Evolutionary conservation across 2,888 invertebrate species (phyloP).

Genomic region (Xestia xanthographa): DNA sequence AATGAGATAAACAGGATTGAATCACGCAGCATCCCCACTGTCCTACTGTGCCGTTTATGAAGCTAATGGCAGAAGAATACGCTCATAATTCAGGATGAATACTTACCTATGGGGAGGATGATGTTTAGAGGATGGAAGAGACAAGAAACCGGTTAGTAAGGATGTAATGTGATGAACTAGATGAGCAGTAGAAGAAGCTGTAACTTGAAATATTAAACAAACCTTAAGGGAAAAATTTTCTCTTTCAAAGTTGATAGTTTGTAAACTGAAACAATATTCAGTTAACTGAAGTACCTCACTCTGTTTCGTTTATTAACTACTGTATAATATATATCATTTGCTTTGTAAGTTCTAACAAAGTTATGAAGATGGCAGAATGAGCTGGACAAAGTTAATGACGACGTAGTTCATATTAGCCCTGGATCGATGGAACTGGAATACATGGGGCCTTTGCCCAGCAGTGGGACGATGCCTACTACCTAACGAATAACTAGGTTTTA

Average conservation of each 20-base stretch:
- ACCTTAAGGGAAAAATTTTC: neutral
- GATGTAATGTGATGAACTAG: neutral
- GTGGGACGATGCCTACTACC: neutral
- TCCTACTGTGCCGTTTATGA: conserved; percentile 65
- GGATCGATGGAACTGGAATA: neutral
- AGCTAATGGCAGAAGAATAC: conserved; percentile 73
- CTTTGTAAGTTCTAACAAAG: neutral
- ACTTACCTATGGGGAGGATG: conserved; percentile 61
- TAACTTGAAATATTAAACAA: neutral
- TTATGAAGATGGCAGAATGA: neutral
- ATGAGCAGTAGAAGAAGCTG: too few species aligned
- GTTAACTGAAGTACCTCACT: neutral
- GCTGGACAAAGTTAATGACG: neutral
- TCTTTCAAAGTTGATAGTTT: neutral
- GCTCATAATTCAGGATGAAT: conserved; percentile 71
- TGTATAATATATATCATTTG: neutral
- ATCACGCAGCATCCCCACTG: conserved; percentile 55
- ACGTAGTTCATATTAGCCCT: neutral
- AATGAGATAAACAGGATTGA: conserved; percentile 67
- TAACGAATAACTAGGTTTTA: neutral
- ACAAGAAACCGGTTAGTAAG: neutral
- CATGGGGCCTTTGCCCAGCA: neutral
- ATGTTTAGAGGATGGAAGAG: conserved; percentile 26
- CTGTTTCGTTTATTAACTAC: neutral
- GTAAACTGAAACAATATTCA: neutral